These are phyloP conservation scores for Eudorcas thomsonii DNA, from an alignment of 2,113 vertebrate species.

Conservation along the genomic window DNA sequence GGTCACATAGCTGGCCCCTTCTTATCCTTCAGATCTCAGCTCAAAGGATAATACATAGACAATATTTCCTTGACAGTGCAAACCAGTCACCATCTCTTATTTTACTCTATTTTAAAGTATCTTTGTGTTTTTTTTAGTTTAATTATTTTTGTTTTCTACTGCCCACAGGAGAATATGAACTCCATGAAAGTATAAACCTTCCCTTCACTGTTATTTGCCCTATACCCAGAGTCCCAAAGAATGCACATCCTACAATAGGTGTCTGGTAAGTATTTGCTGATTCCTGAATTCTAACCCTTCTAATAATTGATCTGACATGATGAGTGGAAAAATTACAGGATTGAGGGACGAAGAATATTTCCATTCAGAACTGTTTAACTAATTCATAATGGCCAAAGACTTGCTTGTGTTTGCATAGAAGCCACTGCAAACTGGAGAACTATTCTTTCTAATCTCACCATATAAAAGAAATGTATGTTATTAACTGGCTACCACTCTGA, in stretches of 20 bases:
- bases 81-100: background rate
- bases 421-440: background rate
- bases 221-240: background rate
- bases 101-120: background rate
- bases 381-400: background rate
- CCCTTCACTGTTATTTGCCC: background rate
- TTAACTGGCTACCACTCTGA: background rate
- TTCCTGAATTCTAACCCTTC: background rate
- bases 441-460: background rate
- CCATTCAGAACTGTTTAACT: background rate
- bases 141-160: background rate
- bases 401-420: background rate
- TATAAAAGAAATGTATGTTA: background rate
- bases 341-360: background rate
- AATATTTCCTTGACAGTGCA: background rate
- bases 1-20: background rate
- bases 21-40: background rate
- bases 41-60: background rate
- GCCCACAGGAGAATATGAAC: background rate
- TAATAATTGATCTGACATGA: background rate
- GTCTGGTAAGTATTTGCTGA: background rate
- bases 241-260: background rate
- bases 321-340: background rate
- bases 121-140: background rate
- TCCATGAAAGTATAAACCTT: background rate